Base-by-base conservation (phyloP, 2,113 vertebrate species). In the Carassius carassius region DNA sequence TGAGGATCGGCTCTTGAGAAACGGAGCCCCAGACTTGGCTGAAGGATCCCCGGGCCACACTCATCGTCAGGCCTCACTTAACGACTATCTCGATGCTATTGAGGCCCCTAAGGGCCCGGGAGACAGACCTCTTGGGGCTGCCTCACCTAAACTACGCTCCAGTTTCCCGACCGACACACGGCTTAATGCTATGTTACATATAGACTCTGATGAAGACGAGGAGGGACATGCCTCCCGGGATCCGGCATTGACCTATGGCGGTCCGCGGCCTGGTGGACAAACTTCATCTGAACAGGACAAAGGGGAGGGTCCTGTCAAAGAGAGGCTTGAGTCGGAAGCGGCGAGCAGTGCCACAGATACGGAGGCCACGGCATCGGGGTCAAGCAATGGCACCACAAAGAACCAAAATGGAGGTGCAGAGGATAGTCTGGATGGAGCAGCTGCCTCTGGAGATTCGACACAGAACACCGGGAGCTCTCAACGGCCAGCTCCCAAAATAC, bases 121-220 rank as follows among this genome's bases (percentile, higher is more conserved):
- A 0, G 96, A 98, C 25, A 92, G 94, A 72, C 80, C 94, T 12
- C 51, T 89, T 1, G 77, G 89, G 0, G 96, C 95, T 11, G 94
- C 96, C 1, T 96, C 95, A 11, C 97, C 98, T 0, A 98, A 97
- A 85, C 94, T 99, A 25, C 95, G 97, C 87, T 99, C 97, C 11
- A 99, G 97, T 90, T 99, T 99, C 67, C 98, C 98, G 37, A 99
- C 98, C 0, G 97, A 99, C 92, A 99, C 97, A 0, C 94, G 98
- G 87, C 96, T 99, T 83, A 99, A 94, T 23, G 95, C 97, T 13
- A 99, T 99, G 97, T 95, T 99, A 85, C 97, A 99, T 83, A 99
- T 99, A 1, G 98, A 99, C 93, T 99, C 97, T 0, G 98, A 99
- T 56, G 98, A 99, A 84, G 98, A 99, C 13, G 98, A 99, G 83